phyloP scores from a whole-genome alignment of 2,888 invertebrate species.

The Campopleginae sp. region DNA sequence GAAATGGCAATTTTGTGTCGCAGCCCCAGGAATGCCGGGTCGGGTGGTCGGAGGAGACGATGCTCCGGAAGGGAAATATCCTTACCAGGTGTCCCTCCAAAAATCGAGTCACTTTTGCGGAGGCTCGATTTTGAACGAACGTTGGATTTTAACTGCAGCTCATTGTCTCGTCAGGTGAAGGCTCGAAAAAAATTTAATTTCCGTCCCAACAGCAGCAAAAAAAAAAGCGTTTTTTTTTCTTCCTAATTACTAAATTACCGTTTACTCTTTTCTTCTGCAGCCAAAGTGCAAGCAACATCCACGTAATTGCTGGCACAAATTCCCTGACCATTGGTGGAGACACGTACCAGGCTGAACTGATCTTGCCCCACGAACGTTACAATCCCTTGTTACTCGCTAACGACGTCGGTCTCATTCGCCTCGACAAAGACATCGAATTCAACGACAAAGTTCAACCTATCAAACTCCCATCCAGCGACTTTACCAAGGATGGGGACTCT shows the following conservation, averaged over 20 bases:
- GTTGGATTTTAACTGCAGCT: slow-evolving; percentile 86
- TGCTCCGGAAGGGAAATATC: slow-evolving; percentile 54
- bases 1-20: background rate
- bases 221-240: slow-evolving; percentile 26
- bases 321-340: slow-evolving; percentile 65
- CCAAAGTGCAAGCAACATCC: slow-evolving; percentile 42
- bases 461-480: slow-evolving; percentile 66
- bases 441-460: slow-evolving; percentile 73
- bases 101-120: slow-evolving; percentile 48
- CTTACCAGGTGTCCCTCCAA: slow-evolving; percentile 54
- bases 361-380: slow-evolving; percentile 69
- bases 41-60: slow-evolving; percentile 57
- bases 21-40: background rate
- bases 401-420: slow-evolving; percentile 76
- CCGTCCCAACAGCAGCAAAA: slow-evolving; percentile 85
- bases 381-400: slow-evolving; percentile 53
- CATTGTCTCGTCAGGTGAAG: slow-evolving; percentile 85
- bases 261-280: slow-evolving; percentile 50
- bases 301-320: slow-evolving; percentile 70
- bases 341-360: slow-evolving; percentile 61
- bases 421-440: slow-evolving; percentile 70
- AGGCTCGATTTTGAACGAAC: slow-evolving; percentile 78
- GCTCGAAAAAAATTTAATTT: background rate
- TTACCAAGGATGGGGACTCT: slow-evolving; percentile 54
- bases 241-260: background rate